Conservation (phyloP, 2,888 invertebrate species). For the Listrodromus nycthemerus region DNA sequence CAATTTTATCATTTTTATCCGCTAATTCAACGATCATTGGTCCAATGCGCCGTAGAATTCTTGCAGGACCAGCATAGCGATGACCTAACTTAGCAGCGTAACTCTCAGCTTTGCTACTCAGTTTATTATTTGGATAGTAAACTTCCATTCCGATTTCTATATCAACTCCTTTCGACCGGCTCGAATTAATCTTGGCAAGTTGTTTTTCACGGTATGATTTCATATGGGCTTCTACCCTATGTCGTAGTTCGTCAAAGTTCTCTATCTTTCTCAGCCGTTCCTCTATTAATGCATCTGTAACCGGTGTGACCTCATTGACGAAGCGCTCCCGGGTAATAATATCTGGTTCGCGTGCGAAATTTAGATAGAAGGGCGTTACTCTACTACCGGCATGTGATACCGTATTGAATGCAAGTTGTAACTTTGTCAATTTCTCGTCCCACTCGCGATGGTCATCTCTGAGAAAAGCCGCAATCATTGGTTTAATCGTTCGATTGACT, state of each 20-base stretch:
- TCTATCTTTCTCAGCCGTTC: too few relatives aligned
- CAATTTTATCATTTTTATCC: not conserved
- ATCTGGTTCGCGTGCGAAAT: slow-evolving; percentile 34
- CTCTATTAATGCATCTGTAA: too few relatives aligned
- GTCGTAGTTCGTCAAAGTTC: too few relatives aligned
- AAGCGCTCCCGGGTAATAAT: too few relatives aligned
- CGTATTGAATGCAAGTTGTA: slow-evolving; percentile 50
- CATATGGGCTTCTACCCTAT: too few relatives aligned
- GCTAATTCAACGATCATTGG: not conserved
- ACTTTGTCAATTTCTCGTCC: slow-evolving; percentile 48
- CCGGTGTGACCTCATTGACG: too few relatives aligned
- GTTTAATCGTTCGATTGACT: slow-evolving; percentile 40
- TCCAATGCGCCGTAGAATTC: not conserved
- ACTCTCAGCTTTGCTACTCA: too few relatives aligned
- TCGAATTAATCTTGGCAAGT: too few relatives aligned
- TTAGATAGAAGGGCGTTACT: slow-evolving; percentile 40
- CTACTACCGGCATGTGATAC: slow-evolving; percentile 38
- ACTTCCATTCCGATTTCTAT: too few relatives aligned
- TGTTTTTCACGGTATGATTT: too few relatives aligned
- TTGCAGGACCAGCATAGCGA: not conserved
- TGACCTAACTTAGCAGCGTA: not conserved
- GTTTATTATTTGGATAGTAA: too few relatives aligned
- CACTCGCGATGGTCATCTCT: slow-evolving; percentile 43
- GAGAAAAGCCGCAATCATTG: slow-evolving; percentile 45
- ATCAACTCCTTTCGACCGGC: too few relatives aligned